These are phyloP conservation scores for Zygothrica quintamaculata DNA, from an alignment of 2,888 invertebrate species.

Conservation along the genomic window DNA sequence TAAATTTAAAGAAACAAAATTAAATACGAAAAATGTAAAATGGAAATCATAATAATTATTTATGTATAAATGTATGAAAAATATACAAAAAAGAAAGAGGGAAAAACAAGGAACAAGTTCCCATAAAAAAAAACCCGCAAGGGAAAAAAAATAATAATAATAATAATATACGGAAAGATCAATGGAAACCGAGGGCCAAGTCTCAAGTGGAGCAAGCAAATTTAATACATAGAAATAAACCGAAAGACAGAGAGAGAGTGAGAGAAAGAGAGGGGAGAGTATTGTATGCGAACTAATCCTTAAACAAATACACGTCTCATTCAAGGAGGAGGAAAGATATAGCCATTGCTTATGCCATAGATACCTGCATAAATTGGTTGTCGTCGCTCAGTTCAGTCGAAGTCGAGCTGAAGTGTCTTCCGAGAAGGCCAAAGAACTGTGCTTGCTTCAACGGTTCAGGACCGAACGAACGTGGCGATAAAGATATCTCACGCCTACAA, in stretches of 20 bases:
- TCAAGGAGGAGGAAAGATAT: constrained; percentile 32
- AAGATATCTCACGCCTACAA: constrained; percentile 80
- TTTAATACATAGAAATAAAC: background rate
- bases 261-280: constrained; percentile 6
- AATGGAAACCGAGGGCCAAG: constrained; percentile 42
- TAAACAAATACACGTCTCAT: constrained; percentile 61
- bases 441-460: too few species aligned
- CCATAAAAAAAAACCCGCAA: background rate
- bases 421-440: constrained; percentile 47
- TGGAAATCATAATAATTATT: constrained; percentile 3
- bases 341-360: constrained; percentile 11
- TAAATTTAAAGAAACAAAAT: constrained; percentile 14
- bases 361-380: constrained; percentile 71
- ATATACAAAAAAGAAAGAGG: background rate
- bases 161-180: constrained; percentile 52
- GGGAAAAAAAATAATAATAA: too few species aligned
- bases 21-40: constrained; percentile 12
- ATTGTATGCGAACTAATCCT: constrained; percentile 60
- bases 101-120: constrained; percentile 1
- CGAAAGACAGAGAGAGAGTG: background rate
- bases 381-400: constrained; percentile 20
- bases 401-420: constrained; percentile 47
- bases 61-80: background rate
- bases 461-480: constrained; percentile 43
- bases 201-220: constrained; percentile 51